Evolutionary conservation across 2,797 vertebrate genomes (phyloP).

Genomic region (Sardinella longiceps): DNA sequence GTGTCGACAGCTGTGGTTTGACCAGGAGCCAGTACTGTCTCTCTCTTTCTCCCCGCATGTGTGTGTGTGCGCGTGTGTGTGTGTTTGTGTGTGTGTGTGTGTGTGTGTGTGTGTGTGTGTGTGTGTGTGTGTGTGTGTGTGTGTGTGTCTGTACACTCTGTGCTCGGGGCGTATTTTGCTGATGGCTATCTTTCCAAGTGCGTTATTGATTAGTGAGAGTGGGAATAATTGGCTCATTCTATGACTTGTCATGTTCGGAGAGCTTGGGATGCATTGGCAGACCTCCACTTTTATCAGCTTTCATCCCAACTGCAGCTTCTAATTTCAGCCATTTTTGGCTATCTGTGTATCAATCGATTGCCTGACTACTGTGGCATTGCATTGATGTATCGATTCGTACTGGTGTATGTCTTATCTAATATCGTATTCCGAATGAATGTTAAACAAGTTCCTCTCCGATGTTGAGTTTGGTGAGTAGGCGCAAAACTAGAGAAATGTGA

Average conservation of each 20-base stretch:
- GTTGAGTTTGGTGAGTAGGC: background rate
- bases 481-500: conserved; percentile 20
- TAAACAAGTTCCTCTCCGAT: conserved; percentile 13
- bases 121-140: conserved; percentile 56
- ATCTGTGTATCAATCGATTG: conserved; percentile 70
- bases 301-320: conserved; percentile 72
- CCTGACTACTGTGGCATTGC: background rate
- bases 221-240: conserved; percentile 79
- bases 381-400: background rate
- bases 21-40: background rate
- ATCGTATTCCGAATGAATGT: background rate
- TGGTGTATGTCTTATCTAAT: background rate
- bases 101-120: conserved; percentile 41
- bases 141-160: conserved; percentile 56
- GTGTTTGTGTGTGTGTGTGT: conserved; percentile 39
- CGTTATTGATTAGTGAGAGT: conserved; percentile 76
- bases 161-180: conserved; percentile 44
- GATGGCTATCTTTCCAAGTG: conserved; percentile 74
- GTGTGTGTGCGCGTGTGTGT: background rate
- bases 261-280: conserved; percentile 74
- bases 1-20: background rate
- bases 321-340: conserved; percentile 64
- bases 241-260: conserved; percentile 79
- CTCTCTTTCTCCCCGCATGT: background rate
- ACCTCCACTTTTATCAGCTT: conserved; percentile 71